These are phyloP conservation scores for Cancer borealis DNA, from an alignment of 2,888 invertebrate genomes.

Conservation along the genomic window DNA sequence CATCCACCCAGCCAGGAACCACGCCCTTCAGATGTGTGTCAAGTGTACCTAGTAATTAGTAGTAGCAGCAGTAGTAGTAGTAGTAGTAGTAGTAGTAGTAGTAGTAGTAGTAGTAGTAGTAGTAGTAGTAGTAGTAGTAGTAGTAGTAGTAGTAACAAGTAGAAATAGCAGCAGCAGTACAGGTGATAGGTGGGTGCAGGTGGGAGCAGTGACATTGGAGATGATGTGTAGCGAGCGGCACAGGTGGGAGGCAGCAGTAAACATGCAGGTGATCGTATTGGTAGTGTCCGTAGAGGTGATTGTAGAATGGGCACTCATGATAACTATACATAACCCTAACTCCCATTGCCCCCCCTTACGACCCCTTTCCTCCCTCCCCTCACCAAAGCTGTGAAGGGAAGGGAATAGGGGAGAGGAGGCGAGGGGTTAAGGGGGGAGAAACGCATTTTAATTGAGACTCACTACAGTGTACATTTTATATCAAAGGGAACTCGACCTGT, in stretches of 20 bases:
- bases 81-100: neutral
- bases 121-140: neutral
- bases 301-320: neutral
- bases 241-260: neutral
- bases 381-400: neutral
- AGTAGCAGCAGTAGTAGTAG: neutral
- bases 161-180: neutral
- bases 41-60: neutral
- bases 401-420: neutral
- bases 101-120: neutral
- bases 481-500: conserved; percentile 21
- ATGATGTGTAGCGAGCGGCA: neutral
- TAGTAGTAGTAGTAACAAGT: neutral
- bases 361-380: neutral
- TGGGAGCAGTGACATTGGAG: neutral
- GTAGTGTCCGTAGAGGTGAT: neutral
- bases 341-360: neutral
- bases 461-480: conserved; percentile 40
- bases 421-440: neutral
- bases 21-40: neutral
- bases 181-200: neutral
- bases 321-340: neutral
- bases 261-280: neutral
- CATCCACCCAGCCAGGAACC: neutral
- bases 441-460: conserved; percentile 34